phyloP scores from a whole-genome alignment of 1,140 invertebrate species.

The Pseudomyrmex dendroicus region DNA sequence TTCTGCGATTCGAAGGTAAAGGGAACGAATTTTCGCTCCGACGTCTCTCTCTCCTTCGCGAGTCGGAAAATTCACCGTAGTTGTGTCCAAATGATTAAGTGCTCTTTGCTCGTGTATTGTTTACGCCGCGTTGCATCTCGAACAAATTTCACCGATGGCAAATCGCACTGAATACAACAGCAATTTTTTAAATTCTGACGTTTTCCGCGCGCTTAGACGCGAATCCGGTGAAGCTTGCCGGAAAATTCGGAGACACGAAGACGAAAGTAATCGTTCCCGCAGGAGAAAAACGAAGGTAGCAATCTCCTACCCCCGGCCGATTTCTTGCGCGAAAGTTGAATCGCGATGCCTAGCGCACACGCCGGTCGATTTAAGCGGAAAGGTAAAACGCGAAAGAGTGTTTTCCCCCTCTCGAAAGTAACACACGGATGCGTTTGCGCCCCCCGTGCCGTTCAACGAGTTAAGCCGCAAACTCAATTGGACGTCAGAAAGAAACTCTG shows the following conservation, averaged over 20 bases:
- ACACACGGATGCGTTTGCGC: constrained; percentile 69
- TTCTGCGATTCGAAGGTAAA: constrained; percentile 13
- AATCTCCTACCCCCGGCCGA: constrained; percentile 32
- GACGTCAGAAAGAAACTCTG: constrained; percentile 76
- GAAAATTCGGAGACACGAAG: constrained; percentile 21
- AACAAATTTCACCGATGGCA: background rate
- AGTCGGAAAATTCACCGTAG: background rate
- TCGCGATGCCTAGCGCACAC: background rate
- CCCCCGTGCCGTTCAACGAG: constrained; percentile 65
- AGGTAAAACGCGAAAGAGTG: constrained; percentile 45
- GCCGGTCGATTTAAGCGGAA: constrained; percentile 71
- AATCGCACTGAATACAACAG: background rate
- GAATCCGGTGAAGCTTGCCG: background rate
- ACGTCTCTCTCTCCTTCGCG: too few relatives aligned
- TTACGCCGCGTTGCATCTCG: background rate
- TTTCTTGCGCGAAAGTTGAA: constrained; percentile 42
- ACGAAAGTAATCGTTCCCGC: constrained; percentile 51
- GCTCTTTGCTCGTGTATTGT: background rate
- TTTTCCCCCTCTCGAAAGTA: background rate
- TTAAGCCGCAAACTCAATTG: constrained; percentile 75
- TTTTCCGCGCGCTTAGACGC: constrained; percentile 11
- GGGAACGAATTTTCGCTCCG: background rate
- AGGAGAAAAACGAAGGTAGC: constrained; percentile 38
- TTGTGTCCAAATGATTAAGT: background rate
- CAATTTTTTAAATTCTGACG: background rate